Evolutionary conservation across 2,888 invertebrate species (phyloP), one percentile per base, ranked within the genome.

Genomic region (Drosophila dives): DNA sequence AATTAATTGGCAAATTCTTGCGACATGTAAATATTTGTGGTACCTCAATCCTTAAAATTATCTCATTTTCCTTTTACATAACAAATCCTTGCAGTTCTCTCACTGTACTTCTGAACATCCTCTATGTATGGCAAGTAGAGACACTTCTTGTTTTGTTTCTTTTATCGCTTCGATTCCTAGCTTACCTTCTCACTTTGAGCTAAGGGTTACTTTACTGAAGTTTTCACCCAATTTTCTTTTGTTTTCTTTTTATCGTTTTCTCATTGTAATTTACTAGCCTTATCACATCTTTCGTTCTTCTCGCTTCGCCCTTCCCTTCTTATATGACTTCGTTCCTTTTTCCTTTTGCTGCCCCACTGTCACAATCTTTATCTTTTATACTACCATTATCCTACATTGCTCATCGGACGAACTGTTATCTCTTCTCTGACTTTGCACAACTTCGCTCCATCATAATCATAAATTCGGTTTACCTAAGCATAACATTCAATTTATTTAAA

Each of bases 401-500:
- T 50, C 29, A 42, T 40, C 40, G 20, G 29, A 40, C 40, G 29
- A 40, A 15, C 56, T 20, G 29, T 32, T 32, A 3, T 20, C 20
- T 20, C 29, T 50, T 32, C 29, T 29, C 20, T 23, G 45, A 45
- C 45, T 4, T 23, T 8, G 1, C 23, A 23, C 23, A 23, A 20
- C 20, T 49, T 23, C 20, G n/a, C 17, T 54, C 49, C 1, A 32
- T 33, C 34, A 55, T 29, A 61, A 38, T 66, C 71, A 55, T 53
- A 62, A 63, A 66, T 66, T 45, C 42, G 54, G 59, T 72, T 59
- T 62, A 56, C 56, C 56, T 74, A 34, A 49, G 55, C 60, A 64
- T 40, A 68, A 42, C 51, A 59, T 69, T 64, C 78, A 65, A 71
- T 71, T 71, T 75, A 81, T 71, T 78, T 42, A 68, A 81, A 80